Evolutionary conservation across 2,113 vertebrate species (phyloP).

Genomic region (Myiagra hebetior): DNA sequence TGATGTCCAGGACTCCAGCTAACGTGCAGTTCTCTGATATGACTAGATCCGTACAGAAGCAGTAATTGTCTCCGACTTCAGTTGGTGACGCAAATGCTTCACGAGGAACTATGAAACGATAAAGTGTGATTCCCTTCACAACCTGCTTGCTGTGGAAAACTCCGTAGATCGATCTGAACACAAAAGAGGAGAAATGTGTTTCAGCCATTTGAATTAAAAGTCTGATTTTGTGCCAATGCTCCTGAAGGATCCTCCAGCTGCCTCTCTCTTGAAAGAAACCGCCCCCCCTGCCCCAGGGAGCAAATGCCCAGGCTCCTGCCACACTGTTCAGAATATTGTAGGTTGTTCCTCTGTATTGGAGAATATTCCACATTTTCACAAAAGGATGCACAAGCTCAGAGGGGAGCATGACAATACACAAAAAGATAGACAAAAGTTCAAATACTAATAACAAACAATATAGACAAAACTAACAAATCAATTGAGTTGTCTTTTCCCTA

Average conservation of each 20-base stretch:
- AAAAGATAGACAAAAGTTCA: background rate
- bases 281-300: background rate
- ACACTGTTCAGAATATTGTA: background rate
- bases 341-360: background rate
- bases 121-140: constrained; percentile 88
- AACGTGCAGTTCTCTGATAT: constrained; percentile 79
- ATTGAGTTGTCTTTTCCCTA: background rate
- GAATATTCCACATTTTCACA: background rate
- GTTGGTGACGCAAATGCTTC: constrained; percentile 80
- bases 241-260: background rate
- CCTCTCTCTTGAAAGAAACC: background rate
- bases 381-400: background rate
- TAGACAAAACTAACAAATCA: background rate
- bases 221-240: background rate
- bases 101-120: constrained; percentile 78
- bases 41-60: constrained; percentile 76
- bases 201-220: background rate
- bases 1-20: constrained; percentile 83
- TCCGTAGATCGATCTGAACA: constrained; percentile 86
- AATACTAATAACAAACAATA: background rate
- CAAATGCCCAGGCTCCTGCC: background rate
- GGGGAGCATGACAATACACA: background rate
- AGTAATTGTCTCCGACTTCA: constrained; percentile 81
- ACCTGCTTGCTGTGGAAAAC: constrained; percentile 49
- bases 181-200: background rate